Conservation (phyloP, 1,140 invertebrate genomes). For the Cydia strobilella region DNA sequence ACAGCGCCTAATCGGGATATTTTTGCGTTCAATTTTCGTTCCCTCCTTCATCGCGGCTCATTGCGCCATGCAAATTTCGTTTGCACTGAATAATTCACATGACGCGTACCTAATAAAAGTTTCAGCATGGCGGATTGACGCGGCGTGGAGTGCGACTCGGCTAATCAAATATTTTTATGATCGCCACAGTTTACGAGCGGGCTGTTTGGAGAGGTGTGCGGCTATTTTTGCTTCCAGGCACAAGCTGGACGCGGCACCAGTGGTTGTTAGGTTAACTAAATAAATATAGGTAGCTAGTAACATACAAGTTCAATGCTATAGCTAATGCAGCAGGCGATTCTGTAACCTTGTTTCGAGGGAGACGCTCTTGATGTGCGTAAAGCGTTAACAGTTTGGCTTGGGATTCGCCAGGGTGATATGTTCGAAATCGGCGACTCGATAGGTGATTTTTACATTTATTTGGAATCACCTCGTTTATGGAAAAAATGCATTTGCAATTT, state of each 20-base stretch:
- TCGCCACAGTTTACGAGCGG: conserved; percentile 66
- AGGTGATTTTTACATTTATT: too few relatives aligned
- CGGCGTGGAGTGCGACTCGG: conserved; percentile 49
- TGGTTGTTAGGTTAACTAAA: too few relatives aligned
- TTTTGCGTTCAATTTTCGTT: neutral
- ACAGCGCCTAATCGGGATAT: neutral
- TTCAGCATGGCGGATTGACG: conserved; percentile 61
- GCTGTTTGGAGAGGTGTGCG: conserved; percentile 19
- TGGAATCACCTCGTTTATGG: too few relatives aligned
- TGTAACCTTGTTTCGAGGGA: too few relatives aligned
- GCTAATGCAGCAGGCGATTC: too few relatives aligned
- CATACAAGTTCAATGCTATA: too few relatives aligned
- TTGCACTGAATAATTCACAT: conserved; percentile 62
- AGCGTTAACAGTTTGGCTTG: too few relatives aligned
- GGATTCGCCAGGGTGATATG: too few relatives aligned
- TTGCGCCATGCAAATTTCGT: conserved; percentile 48
- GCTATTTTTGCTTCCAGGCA: conserved; percentile 35
- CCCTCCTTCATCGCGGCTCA: neutral
- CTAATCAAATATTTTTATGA: conserved; percentile 80
- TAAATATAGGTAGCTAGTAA: too few relatives aligned
- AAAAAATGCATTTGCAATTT: too few relatives aligned
- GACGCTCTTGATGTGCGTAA: too few relatives aligned
- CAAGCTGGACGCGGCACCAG: neutral
- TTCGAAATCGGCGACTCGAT: too few relatives aligned
- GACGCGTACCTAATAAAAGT: conserved; percentile 59